phyloP scores from a whole-genome alignment of 2,797 vertebrate genomes.

The Halcyon smyrnensis region DNA sequence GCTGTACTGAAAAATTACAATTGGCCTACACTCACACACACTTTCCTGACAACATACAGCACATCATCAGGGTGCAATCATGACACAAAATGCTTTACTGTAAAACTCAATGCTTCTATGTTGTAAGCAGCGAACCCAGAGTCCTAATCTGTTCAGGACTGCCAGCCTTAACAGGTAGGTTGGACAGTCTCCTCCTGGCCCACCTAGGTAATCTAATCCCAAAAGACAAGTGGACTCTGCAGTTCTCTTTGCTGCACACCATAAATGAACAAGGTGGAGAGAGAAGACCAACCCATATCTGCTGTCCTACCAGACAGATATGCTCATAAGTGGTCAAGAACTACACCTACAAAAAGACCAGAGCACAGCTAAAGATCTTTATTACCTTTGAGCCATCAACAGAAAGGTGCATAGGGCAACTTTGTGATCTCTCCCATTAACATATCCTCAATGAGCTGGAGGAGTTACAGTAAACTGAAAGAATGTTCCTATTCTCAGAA shows the following conservation, averaged over 20 bases:
- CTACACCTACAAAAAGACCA: background rate
- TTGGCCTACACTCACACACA: background rate
- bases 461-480: background rate
- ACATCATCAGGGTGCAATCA: background rate
- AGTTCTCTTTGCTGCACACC: background rate
- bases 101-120: background rate
- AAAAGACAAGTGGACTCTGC: background rate
- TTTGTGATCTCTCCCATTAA: background rate
- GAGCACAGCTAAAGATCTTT: background rate
- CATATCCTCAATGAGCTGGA: accelerated
- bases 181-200: background rate
- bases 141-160: background rate
- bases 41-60: background rate
- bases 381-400: background rate
- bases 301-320: background rate
- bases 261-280: background rate
- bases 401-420: background rate
- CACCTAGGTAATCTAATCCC: background rate
- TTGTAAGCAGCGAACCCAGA: background rate
- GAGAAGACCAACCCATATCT: background rate
- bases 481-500: background rate
- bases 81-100: background rate
- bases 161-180: background rate
- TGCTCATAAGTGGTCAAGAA: background rate
- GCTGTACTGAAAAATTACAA: background rate